Conservation (phyloP, 2,888 invertebrate genomes). For the Pyrocoelia pectoralis region DNA sequence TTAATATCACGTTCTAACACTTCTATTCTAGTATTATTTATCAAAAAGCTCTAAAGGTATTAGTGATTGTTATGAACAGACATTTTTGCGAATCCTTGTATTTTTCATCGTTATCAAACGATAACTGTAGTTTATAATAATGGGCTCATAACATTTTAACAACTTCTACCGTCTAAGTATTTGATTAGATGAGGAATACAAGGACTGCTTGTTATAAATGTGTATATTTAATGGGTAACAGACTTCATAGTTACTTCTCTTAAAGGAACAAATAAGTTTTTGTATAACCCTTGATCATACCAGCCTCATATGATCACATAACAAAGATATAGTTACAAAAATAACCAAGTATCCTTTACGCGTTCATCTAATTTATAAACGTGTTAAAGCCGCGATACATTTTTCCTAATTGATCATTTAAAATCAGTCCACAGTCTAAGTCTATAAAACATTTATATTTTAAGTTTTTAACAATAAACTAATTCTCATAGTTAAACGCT, state of each 20-base stretch:
- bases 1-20: conserved; percentile 25
- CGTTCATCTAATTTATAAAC: conserved; percentile 23
- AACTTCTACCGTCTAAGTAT: conserved; percentile 3
- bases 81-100: conserved; percentile 15
- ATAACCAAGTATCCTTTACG: conserved; percentile 17
- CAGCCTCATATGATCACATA: conserved; percentile 43
- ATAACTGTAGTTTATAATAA: not conserved
- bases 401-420: conserved; percentile 29
- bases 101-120: conserved; percentile 15
- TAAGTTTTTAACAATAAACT: conserved; percentile 31
- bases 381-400: conserved; percentile 18
- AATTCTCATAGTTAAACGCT: conserved; percentile 26
- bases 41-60: conserved; percentile 33
- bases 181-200: conserved; percentile 20
- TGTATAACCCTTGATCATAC: conserved; percentile 40
- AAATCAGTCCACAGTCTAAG: conserved; percentile 47
- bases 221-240: conserved; percentile 23
- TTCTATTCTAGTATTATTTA: conserved; percentile 26
- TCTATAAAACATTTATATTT: conserved; percentile 43
- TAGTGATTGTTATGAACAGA: conserved; percentile 24
- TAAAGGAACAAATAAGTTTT: conserved; percentile 3
- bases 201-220: conserved; percentile 3
- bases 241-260: conserved; percentile 15
- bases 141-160: conserved; percentile 21
- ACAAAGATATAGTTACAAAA: conserved; percentile 24